These are phyloP conservation scores for Lasioglossum figueresi DNA, from an alignment of 2,888 invertebrate species.

Conservation along the genomic window DNA sequence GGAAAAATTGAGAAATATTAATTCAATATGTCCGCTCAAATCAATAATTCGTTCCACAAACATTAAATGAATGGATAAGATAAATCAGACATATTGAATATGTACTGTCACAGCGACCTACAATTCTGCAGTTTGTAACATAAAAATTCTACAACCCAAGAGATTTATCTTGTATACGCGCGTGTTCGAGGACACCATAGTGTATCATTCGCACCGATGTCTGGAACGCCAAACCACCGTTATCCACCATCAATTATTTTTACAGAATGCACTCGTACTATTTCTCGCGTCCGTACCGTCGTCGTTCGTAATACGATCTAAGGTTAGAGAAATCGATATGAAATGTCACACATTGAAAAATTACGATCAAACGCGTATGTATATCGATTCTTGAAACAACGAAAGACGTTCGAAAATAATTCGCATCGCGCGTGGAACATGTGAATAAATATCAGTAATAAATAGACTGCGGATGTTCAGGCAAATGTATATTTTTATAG, in stretches of 20 bases:
- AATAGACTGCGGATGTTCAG: neutral
- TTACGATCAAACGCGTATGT: too few species aligned
- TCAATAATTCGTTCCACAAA: neutral
- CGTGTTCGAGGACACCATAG: neutral
- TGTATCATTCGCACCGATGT: slow-evolving; percentile 10
- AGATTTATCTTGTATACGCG: slow-evolving; percentile 14
- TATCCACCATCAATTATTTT: slow-evolving; percentile 30
- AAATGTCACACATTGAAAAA: neutral
- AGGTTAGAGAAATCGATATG: slow-evolving; percentile 9
- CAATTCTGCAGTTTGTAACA: neutral
- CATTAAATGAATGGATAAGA: neutral
- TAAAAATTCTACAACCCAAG: neutral
- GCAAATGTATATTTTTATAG: neutral
- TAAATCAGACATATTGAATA: neutral
- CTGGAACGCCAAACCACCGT: slow-evolving; percentile 9
- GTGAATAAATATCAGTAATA: neutral
- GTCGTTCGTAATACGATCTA: slow-evolving; percentile 10
- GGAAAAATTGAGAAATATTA: neutral
- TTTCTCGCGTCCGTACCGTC: neutral
- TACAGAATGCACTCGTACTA: neutral
- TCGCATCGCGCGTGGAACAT: neutral
- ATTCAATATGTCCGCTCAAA: neutral
- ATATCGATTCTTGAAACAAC: neutral
- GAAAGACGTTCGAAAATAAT: neutral
- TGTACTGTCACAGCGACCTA: neutral